Base-by-base conservation (phyloP, 2,797 vertebrate genomes). In the Acrossocheilus wenchowensis region DNA sequence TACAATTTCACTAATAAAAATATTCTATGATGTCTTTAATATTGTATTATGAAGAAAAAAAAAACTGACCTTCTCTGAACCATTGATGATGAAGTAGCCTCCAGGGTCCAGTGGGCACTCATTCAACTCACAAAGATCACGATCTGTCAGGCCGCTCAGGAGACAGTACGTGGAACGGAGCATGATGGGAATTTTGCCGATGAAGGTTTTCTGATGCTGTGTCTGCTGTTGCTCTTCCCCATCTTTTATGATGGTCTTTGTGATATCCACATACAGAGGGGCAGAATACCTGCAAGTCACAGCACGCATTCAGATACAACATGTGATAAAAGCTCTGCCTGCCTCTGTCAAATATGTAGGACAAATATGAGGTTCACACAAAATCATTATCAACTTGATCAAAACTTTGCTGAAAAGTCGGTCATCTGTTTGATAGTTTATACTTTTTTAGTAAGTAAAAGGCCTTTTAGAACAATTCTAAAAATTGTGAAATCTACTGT, bases 141-240 rank as follows among this genome's bases (percentile, higher is more conserved):
- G 94, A 86, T 99, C 98, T 0, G 97, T 99, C 84, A 99, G 92
- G 79, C 97, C 97, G 1, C 98, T 99, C 83, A 99, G 93, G 17
- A 99, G 94, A 89, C 98, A 99, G 92, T 99, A 99, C 0, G 98
- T 99, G 71, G 98, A 99, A 85, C 98, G 97, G 12, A 99, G 95
- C 98, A 99, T 99, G 92, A 99, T 99, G 86, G 98, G 98, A 90
- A 99, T 99, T 90, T 99, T 99, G 11, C 98, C 98, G 73, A 99
- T 99, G 87, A 99, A 99, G 0, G 98, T 99, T 89, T 99, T 99
- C 94, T 99, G 98, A 92, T 99, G 98, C 84, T 99, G 98, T 0
- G 98, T 99, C 92, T 97, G 98, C 86, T 98, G 93, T 85, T 99
- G 98, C 69, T 99, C 98, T 90, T 99, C 98, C 0, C 98, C 98